A percentile compares a stretch with the other conserved stretches of the same genome.
Conservation (phyloP, 2,797 vertebrate species). For the Glossophaga mutica region DNA sequence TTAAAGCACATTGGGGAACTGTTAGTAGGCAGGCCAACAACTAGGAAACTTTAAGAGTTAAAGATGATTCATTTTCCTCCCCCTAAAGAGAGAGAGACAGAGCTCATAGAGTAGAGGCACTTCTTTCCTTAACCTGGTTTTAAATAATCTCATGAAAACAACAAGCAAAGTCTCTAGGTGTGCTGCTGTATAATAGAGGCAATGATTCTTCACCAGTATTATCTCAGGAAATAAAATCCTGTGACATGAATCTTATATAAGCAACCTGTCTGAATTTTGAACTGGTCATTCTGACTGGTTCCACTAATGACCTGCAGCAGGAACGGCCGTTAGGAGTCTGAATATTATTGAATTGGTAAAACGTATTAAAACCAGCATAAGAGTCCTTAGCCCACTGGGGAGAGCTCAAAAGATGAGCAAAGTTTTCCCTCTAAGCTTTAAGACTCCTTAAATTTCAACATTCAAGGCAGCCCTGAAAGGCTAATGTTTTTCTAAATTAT, state of each 20-base stretch:
- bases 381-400: neutral
- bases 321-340: neutral
- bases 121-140: neutral
- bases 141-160: neutral
- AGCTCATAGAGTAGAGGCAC: neutral
- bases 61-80: neutral
- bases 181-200: neutral
- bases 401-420: neutral
- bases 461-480: neutral
- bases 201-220: neutral
- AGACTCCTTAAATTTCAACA: neutral
- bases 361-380: neutral
- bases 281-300: neutral
- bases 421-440: constrained; percentile 8
- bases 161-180: neutral
- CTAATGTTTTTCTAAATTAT: neutral
- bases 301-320: neutral
- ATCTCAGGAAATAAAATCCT: neutral
- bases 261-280: neutral
- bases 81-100: neutral
- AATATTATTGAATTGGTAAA: constrained; percentile 19
- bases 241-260: neutral
- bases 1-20: neutral
- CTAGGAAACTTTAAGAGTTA: neutral
- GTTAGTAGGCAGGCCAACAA: neutral